Evolutionary conservation across 2,888 invertebrate species (phyloP), one percentile per base, ranked within the genome.

Genomic region (Agriopis marginaria): DNA sequence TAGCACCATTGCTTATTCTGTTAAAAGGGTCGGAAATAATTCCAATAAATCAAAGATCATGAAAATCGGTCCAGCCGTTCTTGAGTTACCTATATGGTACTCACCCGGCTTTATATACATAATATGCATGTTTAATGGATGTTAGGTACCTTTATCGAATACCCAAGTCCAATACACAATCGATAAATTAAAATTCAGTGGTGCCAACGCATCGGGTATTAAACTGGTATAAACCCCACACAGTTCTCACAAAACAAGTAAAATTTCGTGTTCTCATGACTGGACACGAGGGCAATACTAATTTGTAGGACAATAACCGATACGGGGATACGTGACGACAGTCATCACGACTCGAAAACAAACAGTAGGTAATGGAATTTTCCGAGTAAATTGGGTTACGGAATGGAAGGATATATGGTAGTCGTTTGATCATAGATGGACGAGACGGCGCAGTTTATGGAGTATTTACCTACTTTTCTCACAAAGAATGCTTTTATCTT

Each of bases 191-290:
- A 72, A 42, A 73, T 14, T 10, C 14, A 44, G 51, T n/a, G 56
- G 32, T 62, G 49, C 45, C 64, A 50, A 55, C 69, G 60, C 51
- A 39, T 65, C 51, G 65, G 58, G 8, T 54, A 59, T 70, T 66
- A 75, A 75, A 66, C 65, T 73, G 69, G 68, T 72, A 76, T 74
- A 72, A 74, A 71, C 71, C 70, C 58, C 54, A 63, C 63, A 64
- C 63, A 68, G 76, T 91, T 92, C 91, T 87, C 91, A 91, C 78
- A 90, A 91, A 88, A 87, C 81, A 70, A 79, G 75, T 78, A 81
- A 81, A 82, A 79, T 72, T 75, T 68, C 60, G 73, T 71, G 86
- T 91, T 92, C 90, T 80, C 91, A 90, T 83, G 83, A 70, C 53
- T 69, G 74, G 76, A 86, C 89, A 84, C 81, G 86, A 82, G 68